Evolutionary conservation across 1,140 invertebrate species (phyloP).

Genomic region (Papilio aristodemus): DNA sequence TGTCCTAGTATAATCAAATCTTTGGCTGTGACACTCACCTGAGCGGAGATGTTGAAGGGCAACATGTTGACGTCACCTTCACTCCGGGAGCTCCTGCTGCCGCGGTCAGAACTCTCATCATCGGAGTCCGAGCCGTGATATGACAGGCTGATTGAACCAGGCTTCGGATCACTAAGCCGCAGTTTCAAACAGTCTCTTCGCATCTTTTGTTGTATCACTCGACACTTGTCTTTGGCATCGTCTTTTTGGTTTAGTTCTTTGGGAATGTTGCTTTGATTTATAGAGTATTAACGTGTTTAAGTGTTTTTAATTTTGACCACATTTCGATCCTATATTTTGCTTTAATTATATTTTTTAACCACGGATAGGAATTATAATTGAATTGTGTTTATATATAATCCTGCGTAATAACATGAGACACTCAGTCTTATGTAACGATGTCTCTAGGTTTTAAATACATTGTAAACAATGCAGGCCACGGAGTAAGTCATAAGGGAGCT

Average conservation of each 20-base stretch:
- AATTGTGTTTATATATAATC: too few relatives aligned
- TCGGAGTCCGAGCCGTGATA: constrained; percentile 73
- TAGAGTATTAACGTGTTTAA: constrained; percentile 23
- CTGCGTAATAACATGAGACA: too few relatives aligned
- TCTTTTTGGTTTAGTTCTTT: constrained; percentile 47
- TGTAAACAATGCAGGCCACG: too few relatives aligned
- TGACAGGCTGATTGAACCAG: constrained; percentile 52
- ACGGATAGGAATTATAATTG: too few relatives aligned
- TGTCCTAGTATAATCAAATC: too few relatives aligned
- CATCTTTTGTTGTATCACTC: constrained; percentile 54
- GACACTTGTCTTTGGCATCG: constrained; percentile 43
- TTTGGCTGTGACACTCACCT: constrained; percentile 50
- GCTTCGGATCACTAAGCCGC: constrained; percentile 73
- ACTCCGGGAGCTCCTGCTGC: constrained; percentile 47
- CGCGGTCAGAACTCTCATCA: constrained; percentile 64
- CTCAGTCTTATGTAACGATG: too few relatives aligned
- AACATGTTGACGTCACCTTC: constrained; percentile 46
- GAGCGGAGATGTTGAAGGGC: constrained; percentile 50
- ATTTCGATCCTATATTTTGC: constrained; percentile 7
- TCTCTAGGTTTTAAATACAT: too few relatives aligned
- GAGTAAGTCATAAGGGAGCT: too few relatives aligned
- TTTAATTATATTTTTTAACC: too few relatives aligned
- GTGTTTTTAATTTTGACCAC: neutral
- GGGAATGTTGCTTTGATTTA: constrained; percentile 48
- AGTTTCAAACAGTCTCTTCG: constrained; percentile 74